These are phyloP conservation scores for Apostichopus leukothele DNA, from an alignment of 53 echinoderm and acorn worm species.

Conservation along the genomic window DNA sequence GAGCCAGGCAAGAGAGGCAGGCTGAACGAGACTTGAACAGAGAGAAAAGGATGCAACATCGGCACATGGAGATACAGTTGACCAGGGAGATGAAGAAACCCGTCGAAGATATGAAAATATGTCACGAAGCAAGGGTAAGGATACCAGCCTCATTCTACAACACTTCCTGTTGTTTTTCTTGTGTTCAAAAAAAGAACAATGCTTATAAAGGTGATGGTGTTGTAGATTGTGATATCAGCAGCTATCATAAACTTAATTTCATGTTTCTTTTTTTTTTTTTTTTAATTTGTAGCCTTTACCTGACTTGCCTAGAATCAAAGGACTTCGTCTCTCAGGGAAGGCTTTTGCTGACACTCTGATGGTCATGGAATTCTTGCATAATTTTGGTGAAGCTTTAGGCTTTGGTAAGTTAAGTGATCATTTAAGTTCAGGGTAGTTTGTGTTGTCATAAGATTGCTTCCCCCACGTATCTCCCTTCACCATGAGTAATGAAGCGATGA, in stretches of 20 bases:
- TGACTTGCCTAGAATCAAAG: slow-evolving; percentile 67
- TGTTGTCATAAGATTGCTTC: no score
- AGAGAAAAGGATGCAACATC: slow-evolving; percentile 79
- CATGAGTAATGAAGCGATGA: no score
- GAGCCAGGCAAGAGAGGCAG: slow-evolving; percentile 73
- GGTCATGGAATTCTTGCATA: slow-evolving; percentile 95
- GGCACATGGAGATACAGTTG: slow-evolving; percentile 80
- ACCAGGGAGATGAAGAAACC: slow-evolving; percentile 95
- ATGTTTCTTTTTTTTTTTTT: background rate
- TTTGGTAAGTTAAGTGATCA: slow-evolving; percentile 61
- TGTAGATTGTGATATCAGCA: background rate
- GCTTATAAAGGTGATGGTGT: background rate
- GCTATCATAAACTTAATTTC: background rate
- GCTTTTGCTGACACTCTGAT: slow-evolving; percentile 91
- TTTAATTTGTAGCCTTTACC: slow-evolving; percentile 68
- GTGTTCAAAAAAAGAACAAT: background rate
- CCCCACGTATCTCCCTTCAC: no score
- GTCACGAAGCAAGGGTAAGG: slow-evolving; percentile 72
- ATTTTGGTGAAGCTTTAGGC: slow-evolving; percentile 89
- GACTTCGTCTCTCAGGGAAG: slow-evolving; percentile 69
- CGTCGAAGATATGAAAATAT: slow-evolving; percentile 95
- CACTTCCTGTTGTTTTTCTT: no score
- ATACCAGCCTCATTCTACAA: no score
- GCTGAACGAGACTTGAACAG: slow-evolving; percentile 79
- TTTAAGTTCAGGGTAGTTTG: no score